Evolutionary conservation across 92 coral and sea anemone species (phyloP), one percentile per base, ranked within the genome.

Genomic region (Siderastrea radians): DNA sequence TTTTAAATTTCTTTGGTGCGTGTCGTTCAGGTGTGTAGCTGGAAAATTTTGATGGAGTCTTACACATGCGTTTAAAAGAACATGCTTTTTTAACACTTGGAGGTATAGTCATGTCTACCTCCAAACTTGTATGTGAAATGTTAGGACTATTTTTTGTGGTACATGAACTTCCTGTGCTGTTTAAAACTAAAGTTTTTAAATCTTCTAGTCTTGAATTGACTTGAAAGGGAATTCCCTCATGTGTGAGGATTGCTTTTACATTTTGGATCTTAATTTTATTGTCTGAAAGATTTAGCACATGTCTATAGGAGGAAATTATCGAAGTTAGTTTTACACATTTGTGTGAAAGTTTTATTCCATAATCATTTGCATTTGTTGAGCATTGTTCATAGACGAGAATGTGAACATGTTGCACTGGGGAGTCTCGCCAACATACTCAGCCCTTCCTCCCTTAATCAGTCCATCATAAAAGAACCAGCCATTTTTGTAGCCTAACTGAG

Each of bases 391-490:
- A 83, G 60, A 72, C 43, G 49, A 83, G 58, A 47, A 83, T 47
- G 50, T 83, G 87, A 6, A 72, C 71, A 47, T 83, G 43, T 47
- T 72, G 19, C 87, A 83, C 69, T 83, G 44, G 8, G 61, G 80
- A 3, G 46, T 72, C 6, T 60, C 78, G 0, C 80, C 87, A 38
- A 83, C 69, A 58, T 83, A 83, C 57, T 47, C 69, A 59, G 78
- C 80, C 69, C 6, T 72, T 6, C 72, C 87, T 48, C 87, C 80
- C 1, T 17, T 83, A 16, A 54, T 52, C 73, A 83, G 48, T 9
- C 87, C 87, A 83, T 83, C 87, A 72, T 59, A 83, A 54, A 72
- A 51, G 48, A 58, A 83, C 87, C 87, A 83, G 5, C 87, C 87
- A 72, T 58, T 60, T 60, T 72, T 6, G 46, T 59, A 83, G 55